Conservation (phyloP, 2,888 invertebrate species). For the Conistra vaccinii region DNA sequence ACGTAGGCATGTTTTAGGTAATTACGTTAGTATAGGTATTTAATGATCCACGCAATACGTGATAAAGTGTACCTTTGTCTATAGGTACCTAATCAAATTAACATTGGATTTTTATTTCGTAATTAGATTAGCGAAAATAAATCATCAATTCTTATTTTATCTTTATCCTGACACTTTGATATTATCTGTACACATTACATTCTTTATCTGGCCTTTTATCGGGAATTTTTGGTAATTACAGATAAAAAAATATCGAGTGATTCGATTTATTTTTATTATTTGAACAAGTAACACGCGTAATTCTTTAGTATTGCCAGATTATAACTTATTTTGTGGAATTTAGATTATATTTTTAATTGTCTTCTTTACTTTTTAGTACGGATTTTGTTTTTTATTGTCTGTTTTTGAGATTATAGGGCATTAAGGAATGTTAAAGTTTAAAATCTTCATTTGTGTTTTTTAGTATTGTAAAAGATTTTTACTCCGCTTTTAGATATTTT, state of each 20-base stretch:
- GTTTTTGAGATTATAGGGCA: slow-evolving; percentile 30
- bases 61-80: slow-evolving; percentile 30
- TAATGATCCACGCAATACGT: slow-evolving; percentile 20
- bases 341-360: slow-evolving; percentile 62
- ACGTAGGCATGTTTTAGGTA: neutral
- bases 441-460: slow-evolving; percentile 16
- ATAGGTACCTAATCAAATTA: slow-evolving; percentile 62
- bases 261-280: slow-evolving; percentile 67
- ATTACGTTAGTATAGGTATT: slow-evolving; percentile 11
- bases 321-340: slow-evolving; percentile 67
- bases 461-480: slow-evolving; percentile 2
- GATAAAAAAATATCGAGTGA: slow-evolving; percentile 62
- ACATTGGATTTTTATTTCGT: slow-evolving; percentile 67
- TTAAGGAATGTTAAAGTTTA: slow-evolving; percentile 12
- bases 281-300: slow-evolving; percentile 70
- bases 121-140: slow-evolving; percentile 71
- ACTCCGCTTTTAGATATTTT: neutral
- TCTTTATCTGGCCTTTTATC: slow-evolving; percentile 54
- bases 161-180: slow-evolving; percentile 67
- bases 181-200: slow-evolving; percentile 58
- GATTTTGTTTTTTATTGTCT: slow-evolving; percentile 34
- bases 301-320: slow-evolving; percentile 72
- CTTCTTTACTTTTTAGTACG: slow-evolving; percentile 16
- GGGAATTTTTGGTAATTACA: slow-evolving; percentile 65
- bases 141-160: slow-evolving; percentile 74